phyloP scores from a whole-genome alignment of 2,113 vertebrate species.

The Platichthys flesus region DNA sequence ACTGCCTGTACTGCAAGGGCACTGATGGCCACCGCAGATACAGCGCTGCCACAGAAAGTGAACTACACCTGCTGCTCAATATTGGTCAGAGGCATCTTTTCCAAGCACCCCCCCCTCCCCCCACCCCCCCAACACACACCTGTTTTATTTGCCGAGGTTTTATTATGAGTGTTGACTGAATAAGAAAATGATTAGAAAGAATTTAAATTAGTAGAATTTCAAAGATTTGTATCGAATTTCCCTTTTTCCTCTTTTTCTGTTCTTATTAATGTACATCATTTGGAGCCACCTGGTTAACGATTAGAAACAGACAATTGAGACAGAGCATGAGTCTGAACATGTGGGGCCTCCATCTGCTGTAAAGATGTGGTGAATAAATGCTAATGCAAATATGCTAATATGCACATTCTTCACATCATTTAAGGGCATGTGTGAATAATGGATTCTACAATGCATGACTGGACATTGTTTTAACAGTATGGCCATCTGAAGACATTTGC shows the following conservation, averaged over 20 bases:
- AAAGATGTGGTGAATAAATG: not conserved
- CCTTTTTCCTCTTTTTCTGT: not conserved
- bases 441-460: not conserved
- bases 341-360: constrained; percentile 34
- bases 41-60: no score
- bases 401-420: constrained; percentile 5
- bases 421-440: constrained; percentile 8
- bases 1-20: no score
- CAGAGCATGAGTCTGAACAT: not conserved
- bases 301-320: not conserved
- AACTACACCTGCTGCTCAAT: no score
- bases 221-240: not conserved
- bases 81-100: no score
- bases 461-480: not conserved
- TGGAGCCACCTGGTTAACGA: not conserved
- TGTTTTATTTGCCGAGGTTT: no score
- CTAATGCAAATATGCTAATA: constrained; percentile 23
- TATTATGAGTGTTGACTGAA: no score
- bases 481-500: constrained; percentile 9
- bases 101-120: no score
- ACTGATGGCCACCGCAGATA: no score
- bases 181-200: no score
- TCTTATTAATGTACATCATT: not conserved
- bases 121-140: no score
- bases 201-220: not conserved